phyloP scores from a whole-genome alignment of 2,113 vertebrate genomes.

The human (Homo sapiens) region DNA sequence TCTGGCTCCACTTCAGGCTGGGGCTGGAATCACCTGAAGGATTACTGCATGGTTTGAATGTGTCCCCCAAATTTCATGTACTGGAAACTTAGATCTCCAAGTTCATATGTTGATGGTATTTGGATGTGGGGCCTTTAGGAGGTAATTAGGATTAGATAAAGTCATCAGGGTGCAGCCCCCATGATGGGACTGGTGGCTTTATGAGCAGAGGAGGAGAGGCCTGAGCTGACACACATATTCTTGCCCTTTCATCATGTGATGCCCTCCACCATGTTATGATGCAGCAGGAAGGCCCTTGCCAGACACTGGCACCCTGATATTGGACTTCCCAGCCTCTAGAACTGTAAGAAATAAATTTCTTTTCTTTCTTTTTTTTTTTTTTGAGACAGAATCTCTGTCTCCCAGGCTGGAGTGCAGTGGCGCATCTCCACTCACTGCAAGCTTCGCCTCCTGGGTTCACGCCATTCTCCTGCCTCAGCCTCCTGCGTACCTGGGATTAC shows the following conservation, averaged over 20 bases:
- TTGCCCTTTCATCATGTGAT: background rate
- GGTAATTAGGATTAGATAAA: background rate
- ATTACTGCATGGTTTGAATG: background rate
- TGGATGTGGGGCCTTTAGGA: background rate
- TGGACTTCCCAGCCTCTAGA: background rate
- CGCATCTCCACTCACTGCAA: no score
- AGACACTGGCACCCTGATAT: background rate
- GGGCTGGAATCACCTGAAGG: background rate
- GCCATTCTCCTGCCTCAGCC: no score
- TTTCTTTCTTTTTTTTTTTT: no score
- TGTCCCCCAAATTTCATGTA: background rate
- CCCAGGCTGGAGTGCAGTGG: no score
- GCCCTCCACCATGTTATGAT: background rate
- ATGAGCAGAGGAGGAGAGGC: background rate
- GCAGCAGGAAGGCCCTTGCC: background rate
- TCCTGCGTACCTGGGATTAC: no score
- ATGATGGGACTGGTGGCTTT: background rate
- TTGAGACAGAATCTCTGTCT: no score
- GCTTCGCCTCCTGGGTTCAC: no score
- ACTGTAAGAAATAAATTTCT: background rate
- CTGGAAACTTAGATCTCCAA: background rate
- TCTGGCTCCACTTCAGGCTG: background rate
- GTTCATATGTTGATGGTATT: background rate
- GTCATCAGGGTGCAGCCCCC: background rate
- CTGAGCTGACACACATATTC: background rate